Evolutionary conservation across 64 coral and sea anemone genomes (phyloP), one percentile per base, ranked within the genome.

Genomic region (Pachyseris speciosa): DNA sequence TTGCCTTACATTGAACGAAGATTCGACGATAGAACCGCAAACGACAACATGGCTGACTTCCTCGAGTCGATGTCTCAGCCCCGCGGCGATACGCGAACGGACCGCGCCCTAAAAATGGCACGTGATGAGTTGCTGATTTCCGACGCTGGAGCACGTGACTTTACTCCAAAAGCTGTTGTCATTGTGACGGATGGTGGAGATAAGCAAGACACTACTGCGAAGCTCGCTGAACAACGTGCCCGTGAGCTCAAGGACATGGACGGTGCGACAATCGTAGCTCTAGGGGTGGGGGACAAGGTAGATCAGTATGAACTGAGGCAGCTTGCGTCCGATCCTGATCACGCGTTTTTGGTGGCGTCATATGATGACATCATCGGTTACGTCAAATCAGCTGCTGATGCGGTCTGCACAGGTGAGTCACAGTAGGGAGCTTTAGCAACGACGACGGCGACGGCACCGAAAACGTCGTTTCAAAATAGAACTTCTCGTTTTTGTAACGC

Each of bases 331-430:
- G 94, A 95, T 71, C 97, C 97, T 48, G 89, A 99, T 80, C 97
- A 99, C 64, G 97, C 97, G n/a, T 93, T 95, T 38, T 60, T 99
- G 58, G 97, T 94, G 36, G 73, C 72, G 26, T 73, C 85, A 29
- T 95, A 93, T 52, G 97, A 99, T 86, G 94, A 99, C 68, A 87
- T 95, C 55, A 90, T 91, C 47, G 88, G 91, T 28, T 99, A 84
- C 39, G 90, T 99, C 29, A 89, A 95, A 40, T 74, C 89, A 9
- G 90, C 93, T 36, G 87, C 97, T 28, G 94, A 99, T 73, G 90
- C 94, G 22, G 83, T 93, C 29, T 99, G 97, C 24, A 58, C 60
- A 30, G 94, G 94, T 96, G 41, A 67, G 75, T 76, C 36, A 17
- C 9, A 25, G 0, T 69, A 37, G 10, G 5, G 5, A 61, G 8